Conservation (phyloP, 1,140 invertebrate species). For the Diploscapter pachys region DNA sequence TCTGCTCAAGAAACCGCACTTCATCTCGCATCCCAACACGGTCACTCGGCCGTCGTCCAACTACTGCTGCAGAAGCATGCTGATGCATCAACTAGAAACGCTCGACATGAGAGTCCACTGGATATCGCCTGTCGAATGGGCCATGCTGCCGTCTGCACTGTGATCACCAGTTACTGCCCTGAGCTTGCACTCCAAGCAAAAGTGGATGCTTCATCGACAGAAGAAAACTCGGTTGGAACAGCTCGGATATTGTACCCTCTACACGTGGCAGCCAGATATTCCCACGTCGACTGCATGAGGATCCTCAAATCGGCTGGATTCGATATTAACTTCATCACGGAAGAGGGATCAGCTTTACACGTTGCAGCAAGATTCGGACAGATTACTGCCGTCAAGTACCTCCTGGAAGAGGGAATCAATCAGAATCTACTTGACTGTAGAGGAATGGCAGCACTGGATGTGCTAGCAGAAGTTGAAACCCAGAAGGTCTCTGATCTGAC, state of each 20-base stretch:
- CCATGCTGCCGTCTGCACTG: constrained; percentile 71
- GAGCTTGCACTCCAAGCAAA: constrained; percentile 42
- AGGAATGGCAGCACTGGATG: constrained; percentile 79
- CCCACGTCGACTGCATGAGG: constrained; percentile 80
- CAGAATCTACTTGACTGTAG: constrained; percentile 73
- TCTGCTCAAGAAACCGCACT: constrained; percentile 86
- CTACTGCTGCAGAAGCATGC: constrained; percentile 71
- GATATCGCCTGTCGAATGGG: constrained; percentile 83
- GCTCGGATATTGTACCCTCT: constrained; percentile 70
- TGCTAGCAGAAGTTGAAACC: constrained; percentile 79
- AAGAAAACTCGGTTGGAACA: constrained; percentile 67
- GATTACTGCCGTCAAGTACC: constrained; percentile 77
- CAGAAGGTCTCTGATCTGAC: constrained; percentile 81
- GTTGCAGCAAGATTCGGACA: constrained; percentile 91
- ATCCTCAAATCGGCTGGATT: constrained; percentile 78
- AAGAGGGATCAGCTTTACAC: constrained; percentile 84
- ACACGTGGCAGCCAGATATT: constrained; percentile 87
- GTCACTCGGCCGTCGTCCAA: constrained; percentile 73
- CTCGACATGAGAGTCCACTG: constrained; percentile 81
- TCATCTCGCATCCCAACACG: constrained; percentile 89
- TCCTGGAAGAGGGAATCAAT: constrained; percentile 74
- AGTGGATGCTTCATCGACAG: constrained; percentile 72
- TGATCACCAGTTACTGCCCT: constrained; percentile 44
- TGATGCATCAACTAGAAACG: constrained; percentile 83
- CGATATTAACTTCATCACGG: constrained; percentile 78